Evolutionary conservation across 2,113 vertebrate species (phyloP).

Genomic region (Neofelis nebulosa): DNA sequence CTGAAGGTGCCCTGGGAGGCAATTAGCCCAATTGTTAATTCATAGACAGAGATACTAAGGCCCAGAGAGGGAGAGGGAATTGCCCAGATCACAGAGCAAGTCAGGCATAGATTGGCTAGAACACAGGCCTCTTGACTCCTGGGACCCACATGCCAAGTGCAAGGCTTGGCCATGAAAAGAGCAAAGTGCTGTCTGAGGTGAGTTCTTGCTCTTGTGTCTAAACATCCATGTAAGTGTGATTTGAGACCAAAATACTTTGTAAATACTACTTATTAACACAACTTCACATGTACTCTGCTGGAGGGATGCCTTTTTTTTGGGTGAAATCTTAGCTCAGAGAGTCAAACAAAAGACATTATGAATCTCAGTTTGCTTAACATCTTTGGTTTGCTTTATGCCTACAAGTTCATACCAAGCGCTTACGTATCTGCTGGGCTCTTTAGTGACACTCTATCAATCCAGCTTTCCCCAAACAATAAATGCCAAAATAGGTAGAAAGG

Average conservation of each 20-base stretch:
- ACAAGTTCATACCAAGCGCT: conserved; percentile 45
- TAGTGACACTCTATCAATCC: conserved; percentile 2
- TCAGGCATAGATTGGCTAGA: not conserved
- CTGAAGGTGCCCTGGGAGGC: not conserved
- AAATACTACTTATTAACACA: not conserved
- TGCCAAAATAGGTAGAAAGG: not conserved
- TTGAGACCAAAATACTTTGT: conserved; percentile 7
- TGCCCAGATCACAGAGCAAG: not conserved
- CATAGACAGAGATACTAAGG: not conserved
- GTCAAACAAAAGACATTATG: not conserved
- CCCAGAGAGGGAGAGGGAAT: not conserved
- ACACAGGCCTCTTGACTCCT: not conserved
- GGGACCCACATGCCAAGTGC: not conserved
- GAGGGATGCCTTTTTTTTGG: not conserved
- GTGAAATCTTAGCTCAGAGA: not conserved
- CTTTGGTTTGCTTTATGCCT: conserved; percentile 55
- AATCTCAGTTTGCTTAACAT: conserved; percentile 38
- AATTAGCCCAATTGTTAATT: not conserved
- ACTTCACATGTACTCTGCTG: not conserved
- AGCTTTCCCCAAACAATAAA: conserved; percentile 33
- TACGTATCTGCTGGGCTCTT: not conserved
- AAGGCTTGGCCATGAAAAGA: not conserved
- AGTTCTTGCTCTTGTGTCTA: not conserved
- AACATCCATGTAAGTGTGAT: not conserved
- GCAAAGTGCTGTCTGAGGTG: not conserved